These are phyloP conservation scores for Pseudococcus longispinus DNA, from an alignment of 2,888 invertebrate genomes.

Conservation along the genomic window DNA sequence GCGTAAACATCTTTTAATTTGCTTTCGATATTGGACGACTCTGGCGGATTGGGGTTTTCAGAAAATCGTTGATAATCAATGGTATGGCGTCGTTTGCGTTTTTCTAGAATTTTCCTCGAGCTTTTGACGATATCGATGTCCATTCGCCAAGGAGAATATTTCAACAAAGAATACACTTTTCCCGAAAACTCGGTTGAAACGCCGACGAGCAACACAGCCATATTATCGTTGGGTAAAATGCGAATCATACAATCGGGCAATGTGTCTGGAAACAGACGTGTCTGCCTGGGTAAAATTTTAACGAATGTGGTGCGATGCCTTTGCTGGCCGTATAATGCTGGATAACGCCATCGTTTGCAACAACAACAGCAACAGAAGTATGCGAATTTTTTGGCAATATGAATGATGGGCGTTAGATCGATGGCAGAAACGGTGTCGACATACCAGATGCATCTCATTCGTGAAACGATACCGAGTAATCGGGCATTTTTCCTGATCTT, in stretches of 20 bases:
- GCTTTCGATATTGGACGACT: too few relatives aligned
- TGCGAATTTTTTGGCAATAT: conserved; percentile 11
- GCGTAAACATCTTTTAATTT: too few relatives aligned
- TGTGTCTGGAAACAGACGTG: conserved; percentile 74
- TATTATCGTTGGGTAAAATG: conserved; percentile 70
- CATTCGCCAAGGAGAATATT: too few relatives aligned
- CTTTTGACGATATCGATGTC: too few relatives aligned
- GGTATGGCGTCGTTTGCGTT: too few relatives aligned
- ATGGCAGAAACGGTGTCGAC: conserved; percentile 74
- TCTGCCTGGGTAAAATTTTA: conserved; percentile 68
- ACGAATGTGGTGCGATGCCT: conserved; percentile 60
- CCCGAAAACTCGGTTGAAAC: too few relatives aligned
- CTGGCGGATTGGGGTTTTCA: too few relatives aligned
- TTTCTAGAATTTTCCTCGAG: too few relatives aligned
- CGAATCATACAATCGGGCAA: conserved; percentile 71
- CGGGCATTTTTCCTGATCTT: conserved; percentile 81
- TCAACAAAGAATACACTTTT: too few relatives aligned
- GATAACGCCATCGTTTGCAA: background rate
- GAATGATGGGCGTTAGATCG: conserved; percentile 63
- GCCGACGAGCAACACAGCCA: too few relatives aligned
- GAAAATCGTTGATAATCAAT: too few relatives aligned
- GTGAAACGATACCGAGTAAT: conserved; percentile 76
- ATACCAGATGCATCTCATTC: conserved; percentile 75
- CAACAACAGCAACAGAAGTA: conserved; percentile 63
- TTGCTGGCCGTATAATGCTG: conserved; percentile 58